Percentiles rank a stretch among this genome's conserved stretches.
phyloP scores from a whole-genome alignment of 1,140 invertebrate genomes.

The Cephus cinctus region DNA sequence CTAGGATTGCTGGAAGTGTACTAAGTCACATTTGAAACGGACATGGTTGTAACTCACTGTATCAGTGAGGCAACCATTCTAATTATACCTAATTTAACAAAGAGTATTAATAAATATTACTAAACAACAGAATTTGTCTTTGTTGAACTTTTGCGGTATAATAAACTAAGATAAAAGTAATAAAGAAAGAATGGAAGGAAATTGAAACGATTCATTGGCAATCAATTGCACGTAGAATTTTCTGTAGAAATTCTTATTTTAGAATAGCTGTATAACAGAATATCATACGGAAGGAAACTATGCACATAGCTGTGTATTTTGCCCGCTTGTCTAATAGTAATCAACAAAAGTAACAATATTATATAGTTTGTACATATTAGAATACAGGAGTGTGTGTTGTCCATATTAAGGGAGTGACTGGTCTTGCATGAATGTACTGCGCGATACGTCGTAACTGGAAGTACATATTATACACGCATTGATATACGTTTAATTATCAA shows the following conservation, averaged over 20 bases:
- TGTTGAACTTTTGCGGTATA: slow-evolving; percentile 4
- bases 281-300: slow-evolving; percentile 19
- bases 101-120: slow-evolving; percentile 45
- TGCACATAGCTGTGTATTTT: slow-evolving; percentile 25
- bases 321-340: slow-evolving; percentile 33
- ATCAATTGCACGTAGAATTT: too few species aligned
- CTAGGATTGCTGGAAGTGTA: slow-evolving; percentile 40
- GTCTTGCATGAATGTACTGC: background rate
- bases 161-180: slow-evolving; percentile 1
- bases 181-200: background rate
- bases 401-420: slow-evolving; percentile 15
- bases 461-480: background rate
- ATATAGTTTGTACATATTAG: slow-evolving; percentile 39
- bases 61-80: slow-evolving; percentile 50
- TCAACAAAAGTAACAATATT: slow-evolving; percentile 29
- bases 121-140: slow-evolving; percentile 20
- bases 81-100: slow-evolving; percentile 41
- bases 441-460: slow-evolving; percentile 10
- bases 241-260: too few species aligned
- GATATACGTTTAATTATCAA: slow-evolving; percentile 1
- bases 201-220: slow-evolving; percentile 9
- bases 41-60: slow-evolving; percentile 48
- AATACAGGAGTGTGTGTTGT: slow-evolving; percentile 18
- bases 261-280: too few species aligned
- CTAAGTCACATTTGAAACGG: slow-evolving; percentile 39